These are phyloP conservation scores for Volucella inflata DNA, from an alignment of 2,888 invertebrate genomes.

Conservation along the genomic window DNA sequence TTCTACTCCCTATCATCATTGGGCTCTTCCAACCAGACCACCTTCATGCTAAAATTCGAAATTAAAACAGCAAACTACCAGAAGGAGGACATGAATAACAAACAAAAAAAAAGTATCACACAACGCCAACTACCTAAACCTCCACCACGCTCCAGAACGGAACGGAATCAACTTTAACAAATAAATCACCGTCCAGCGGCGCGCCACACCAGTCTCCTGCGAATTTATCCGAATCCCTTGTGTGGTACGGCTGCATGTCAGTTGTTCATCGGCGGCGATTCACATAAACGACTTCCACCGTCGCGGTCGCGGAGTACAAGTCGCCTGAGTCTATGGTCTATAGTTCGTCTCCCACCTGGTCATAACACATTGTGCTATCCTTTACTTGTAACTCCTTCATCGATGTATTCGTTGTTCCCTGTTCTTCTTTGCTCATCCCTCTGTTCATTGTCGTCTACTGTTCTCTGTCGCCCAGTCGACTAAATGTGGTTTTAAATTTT, in stretches of 20 bases:
- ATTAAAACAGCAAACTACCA: conserved; percentile 58
- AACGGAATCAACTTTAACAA: conserved; percentile 64
- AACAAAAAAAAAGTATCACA: conserved; percentile 13
- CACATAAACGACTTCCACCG: conserved; percentile 70
- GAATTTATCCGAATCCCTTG: conserved; percentile 59
- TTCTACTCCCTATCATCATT: conserved; percentile 23
- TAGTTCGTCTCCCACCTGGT: conserved; percentile 26
- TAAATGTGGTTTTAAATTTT: conserved; percentile 44
- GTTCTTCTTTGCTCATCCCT: neutral
- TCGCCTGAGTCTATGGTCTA: conserved; percentile 9
- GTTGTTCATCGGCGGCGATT: conserved; percentile 73
- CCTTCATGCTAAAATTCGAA: conserved; percentile 57
- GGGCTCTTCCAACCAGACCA: neutral
- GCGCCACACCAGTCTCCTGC: conserved; percentile 70
- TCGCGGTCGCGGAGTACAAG: conserved; percentile 5
- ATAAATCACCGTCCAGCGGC: conserved; percentile 74
- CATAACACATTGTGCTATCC: conserved; percentile 12
- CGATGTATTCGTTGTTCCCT: conserved; percentile 33
- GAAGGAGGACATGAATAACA: conserved; percentile 27
- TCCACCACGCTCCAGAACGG: neutral
- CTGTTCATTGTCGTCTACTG: conserved; percentile 3
- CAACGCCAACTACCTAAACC: too few relatives aligned
- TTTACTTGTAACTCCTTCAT: conserved; percentile 54
- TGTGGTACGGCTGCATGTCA: conserved; percentile 70
- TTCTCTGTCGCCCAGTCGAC: conserved; percentile 33